Evolutionary conservation across 30 jellyfish, hydroid and myxozoan species (phyloP), one percentile per base, ranked within the genome.

Genomic region (Phacellophora camtschatica): DNA sequence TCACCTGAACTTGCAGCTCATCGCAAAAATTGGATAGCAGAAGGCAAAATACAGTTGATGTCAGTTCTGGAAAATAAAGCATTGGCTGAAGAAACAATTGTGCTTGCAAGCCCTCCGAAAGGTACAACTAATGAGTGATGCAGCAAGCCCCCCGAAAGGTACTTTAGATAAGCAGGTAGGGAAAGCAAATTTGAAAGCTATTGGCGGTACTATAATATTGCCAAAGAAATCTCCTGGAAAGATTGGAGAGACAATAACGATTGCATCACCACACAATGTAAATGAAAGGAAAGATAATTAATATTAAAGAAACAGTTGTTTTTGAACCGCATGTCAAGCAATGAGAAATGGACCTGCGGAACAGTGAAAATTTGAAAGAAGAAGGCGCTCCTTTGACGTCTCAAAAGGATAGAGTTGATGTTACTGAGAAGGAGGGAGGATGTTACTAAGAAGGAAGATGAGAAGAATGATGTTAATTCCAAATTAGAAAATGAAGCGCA

Each of bases 11-110:
- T 55, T 41, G 91, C 91, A 5, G 81, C 56, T 19, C 74, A 66
- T 30, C 83, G 95, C 9, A 81, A 41, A 34, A 58, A 55, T 29
- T 93, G 99, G 99, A 79, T 42, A 27, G 66, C 89, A 1, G 88
- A 66, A 4, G 99, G 99, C 53, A 86, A 93, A 64, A 85, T 96
- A 27, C 85, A 75, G 51, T 29, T 93, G 56, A 39, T 93, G 2
- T 80, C 94, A 5, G 88, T 71, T 18, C 64, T 93, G 64, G 95
- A 86, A 39, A 67, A 87, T 29, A 76, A 67, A 30, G 87, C 94
- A 6, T 70, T 90, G 42, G 95, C 97, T 24, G 67, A 77, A 15
- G 69, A 24, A 56, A 86, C 96, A 18, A 63, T 80, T 16, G 23
- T 74, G 24, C 46, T 29, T 16, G 71, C 64, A 18, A 81, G 58